Evolutionary conservation across 1,140 invertebrate genomes (phyloP), one percentile per base, ranked within the genome.

Genomic region (Calephelis nemesis): DNA sequence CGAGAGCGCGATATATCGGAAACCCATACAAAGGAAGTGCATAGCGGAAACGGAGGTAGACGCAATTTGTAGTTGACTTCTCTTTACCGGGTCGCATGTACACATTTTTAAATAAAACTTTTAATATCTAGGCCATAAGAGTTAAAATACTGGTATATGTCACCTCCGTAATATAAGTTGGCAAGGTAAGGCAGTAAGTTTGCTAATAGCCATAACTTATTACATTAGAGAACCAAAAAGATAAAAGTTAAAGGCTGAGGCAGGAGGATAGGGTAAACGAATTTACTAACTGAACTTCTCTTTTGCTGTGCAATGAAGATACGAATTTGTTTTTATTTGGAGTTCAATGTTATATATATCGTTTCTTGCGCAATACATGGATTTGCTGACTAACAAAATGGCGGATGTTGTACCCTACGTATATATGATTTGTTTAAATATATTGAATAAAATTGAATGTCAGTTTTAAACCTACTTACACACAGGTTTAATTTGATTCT

Each of bases 131-230:
- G 30, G 42, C 48, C 54, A 66, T 68, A 75, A 58, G 58, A 66
- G 65, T 58, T 68, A 73, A 67, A 70, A 69, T 75, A 49, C 48
- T 49, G 67, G 49, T 62, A 71, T n/a, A 62, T 11, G 7, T 13
- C 62, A 30, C 54, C 60, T n/a, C 49, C 11, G 62, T 47, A 47
- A 63, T 63, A 54, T 66, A 54, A 70, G 65, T 71, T 71, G 58
- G 65, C 65, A 73, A 75, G 72, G 74, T 68, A 72, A 70, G 67
- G 73, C 67, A 67, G 64, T 65, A 52, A 75, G 74, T 75, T 75
- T 72, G 71, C 71, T 75, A 75, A 73, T 72, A 74, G 73, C 73
- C 67, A 74, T 75, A 75, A 75, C 74, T 73, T 72, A 75, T 72
- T 75, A 73, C 71, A 73, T 75, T 70, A 72, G 62, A 75, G 65